Evolutionary conservation across 92 coral and sea anemone species (phyloP).

Genomic region (Montipora capitata): DNA sequence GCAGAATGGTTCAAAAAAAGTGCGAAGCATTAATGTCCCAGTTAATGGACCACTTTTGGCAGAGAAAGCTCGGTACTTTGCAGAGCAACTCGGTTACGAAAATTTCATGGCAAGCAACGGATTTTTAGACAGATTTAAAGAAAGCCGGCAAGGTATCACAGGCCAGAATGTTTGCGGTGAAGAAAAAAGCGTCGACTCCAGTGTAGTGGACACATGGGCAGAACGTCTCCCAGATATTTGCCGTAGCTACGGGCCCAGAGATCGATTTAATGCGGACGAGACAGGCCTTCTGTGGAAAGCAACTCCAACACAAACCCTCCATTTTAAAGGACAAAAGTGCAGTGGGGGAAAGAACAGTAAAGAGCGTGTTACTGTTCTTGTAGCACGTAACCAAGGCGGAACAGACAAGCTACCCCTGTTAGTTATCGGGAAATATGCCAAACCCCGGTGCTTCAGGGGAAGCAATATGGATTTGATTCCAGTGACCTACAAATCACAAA

Average conservation of each 20-base stretch:
- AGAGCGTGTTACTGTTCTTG: conserved; percentile 41
- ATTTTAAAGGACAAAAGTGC: conserved; percentile 52
- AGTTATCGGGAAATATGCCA: conserved; percentile 55
- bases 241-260: conserved; percentile 32
- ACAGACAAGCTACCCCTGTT: conserved; percentile 65
- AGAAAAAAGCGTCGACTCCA: conserved; percentile 51
- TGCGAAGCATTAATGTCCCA: conserved; percentile 21
- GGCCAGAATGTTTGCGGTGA: conserved; percentile 49
- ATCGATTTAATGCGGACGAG: conserved; percentile 51
- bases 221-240: conserved; percentile 67
- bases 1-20: conserved; percentile 46
- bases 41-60: conserved; percentile 45
- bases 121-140: conserved; percentile 48
- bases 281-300: conserved; percentile 56
- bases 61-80: conserved; percentile 53
- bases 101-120: conserved; percentile 36
- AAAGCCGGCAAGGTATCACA: conserved; percentile 32
- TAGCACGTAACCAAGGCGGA: conserved; percentile 56
- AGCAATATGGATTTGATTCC: conserved; percentile 67
- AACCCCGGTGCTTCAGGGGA: conserved; percentile 60
- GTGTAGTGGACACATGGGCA: conserved; percentile 47
- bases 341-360: conserved; percentile 54
- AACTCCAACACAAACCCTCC: conserved; percentile 43
- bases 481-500: conserved; percentile 36
- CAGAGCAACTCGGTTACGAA: conserved; percentile 23